Evolutionary conservation across 2,113 vertebrate genomes (phyloP).

Genomic region (Promerops cafer): DNA sequence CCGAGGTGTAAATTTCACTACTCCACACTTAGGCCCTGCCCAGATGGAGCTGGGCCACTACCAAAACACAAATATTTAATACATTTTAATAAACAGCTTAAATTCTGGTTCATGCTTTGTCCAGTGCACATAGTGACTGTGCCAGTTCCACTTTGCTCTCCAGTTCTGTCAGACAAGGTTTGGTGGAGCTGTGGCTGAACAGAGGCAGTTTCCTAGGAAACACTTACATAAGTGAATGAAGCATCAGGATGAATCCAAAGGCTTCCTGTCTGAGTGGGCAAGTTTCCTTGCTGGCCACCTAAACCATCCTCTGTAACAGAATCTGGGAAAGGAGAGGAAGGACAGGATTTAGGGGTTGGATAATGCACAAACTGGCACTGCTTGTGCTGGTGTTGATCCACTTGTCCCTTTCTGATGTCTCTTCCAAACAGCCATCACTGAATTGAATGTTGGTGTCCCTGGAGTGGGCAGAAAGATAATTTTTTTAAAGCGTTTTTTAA

Average conservation of each 20-base stretch:
- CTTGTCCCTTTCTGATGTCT: not conserved
- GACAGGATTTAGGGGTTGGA: not conserved
- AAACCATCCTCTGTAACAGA: not conserved
- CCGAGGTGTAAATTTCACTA: fast-evolving
- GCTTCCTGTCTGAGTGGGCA: not conserved
- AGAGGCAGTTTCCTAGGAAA: slow-evolving; percentile 38
- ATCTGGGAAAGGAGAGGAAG: not conserved
- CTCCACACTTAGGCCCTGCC: not conserved
- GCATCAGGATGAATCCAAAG: not conserved
- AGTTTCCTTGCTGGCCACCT: not conserved
- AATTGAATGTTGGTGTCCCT: not conserved
- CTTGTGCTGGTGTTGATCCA: not conserved
- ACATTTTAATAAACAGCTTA: not conserved
- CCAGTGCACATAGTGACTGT: not conserved
- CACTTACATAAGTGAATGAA: not conserved
- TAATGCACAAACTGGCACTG: not conserved
- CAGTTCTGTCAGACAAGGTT: not conserved
- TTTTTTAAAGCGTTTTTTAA: not conserved
- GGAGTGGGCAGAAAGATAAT: not conserved
- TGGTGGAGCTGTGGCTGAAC: not conserved
- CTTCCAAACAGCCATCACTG: not conserved
- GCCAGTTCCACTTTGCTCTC: not conserved
- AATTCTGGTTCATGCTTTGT: not conserved
- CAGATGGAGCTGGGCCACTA: not conserved
- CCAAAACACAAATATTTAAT: not conserved